Conservation (phyloP, 2,797 vertebrate genomes). For the Phalanger gymnotis region DNA sequence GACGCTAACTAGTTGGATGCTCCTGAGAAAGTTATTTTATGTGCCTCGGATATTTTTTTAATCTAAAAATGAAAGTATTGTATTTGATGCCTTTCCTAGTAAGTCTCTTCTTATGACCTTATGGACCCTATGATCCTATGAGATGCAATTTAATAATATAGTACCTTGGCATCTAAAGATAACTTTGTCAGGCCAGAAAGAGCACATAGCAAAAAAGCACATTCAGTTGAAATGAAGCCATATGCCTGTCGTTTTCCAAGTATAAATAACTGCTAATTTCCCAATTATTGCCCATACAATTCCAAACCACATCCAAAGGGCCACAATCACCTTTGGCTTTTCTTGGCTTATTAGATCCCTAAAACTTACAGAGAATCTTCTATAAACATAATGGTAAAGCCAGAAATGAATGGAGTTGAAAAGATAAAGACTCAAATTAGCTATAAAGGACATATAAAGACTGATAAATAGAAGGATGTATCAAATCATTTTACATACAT, state of each 20-base stretch:
- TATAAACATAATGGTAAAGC: not conserved
- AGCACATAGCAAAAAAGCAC: not conserved
- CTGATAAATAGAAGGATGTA: not conserved
- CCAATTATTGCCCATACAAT: not conserved
- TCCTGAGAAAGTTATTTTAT: not conserved
- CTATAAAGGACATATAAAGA: not conserved
- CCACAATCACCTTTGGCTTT: not conserved
- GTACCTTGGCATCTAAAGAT: not conserved
- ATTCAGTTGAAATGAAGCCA: not conserved
- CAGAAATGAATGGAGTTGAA: not conserved
- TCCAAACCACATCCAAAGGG: not conserved
- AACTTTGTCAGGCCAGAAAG: not conserved
- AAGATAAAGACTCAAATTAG: not conserved
- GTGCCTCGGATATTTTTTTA: not conserved
- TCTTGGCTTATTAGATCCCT: not conserved
- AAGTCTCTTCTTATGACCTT: not conserved
- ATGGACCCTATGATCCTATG: not conserved
- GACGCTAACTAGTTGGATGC: not conserved
- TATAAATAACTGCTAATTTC: not conserved
- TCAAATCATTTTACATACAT: not conserved
- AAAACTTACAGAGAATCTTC: not conserved
- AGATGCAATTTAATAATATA: not conserved
- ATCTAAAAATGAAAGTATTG: not conserved
- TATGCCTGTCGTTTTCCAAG: not conserved
- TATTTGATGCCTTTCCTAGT: not conserved